Conservation (phyloP, 2,797 vertebrate genomes). For the Microctenopoma lineatum region DNA sequence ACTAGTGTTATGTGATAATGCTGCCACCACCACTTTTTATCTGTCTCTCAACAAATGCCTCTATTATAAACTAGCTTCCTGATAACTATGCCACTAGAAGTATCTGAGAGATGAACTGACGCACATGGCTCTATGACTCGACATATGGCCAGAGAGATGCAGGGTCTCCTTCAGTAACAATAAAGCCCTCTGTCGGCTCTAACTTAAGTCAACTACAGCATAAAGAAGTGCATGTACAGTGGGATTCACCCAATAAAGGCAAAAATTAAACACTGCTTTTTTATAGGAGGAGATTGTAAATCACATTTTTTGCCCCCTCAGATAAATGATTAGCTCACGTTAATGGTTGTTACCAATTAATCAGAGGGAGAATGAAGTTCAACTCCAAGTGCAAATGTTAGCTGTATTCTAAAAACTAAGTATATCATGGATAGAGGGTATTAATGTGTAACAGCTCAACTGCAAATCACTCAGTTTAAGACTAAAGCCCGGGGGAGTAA, state of each 20-base stretch:
- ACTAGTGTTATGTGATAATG: conserved; percentile 29
- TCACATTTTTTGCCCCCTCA: not conserved
- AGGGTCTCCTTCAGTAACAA: conserved; percentile 31
- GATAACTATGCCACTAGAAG: conserved; percentile 22
- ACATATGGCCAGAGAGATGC: conserved; percentile 50
- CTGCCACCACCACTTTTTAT: conserved; percentile 15
- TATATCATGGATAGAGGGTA: conserved; percentile 30
- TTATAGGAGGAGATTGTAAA: conserved; percentile 5
- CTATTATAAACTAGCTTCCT: conserved; percentile 26
- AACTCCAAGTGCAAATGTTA: conserved; percentile 74
- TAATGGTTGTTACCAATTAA: conserved; percentile 19
- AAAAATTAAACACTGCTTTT: conserved; percentile 16
- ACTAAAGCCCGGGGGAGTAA: conserved; percentile 43
- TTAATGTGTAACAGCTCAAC: conserved; percentile 27
- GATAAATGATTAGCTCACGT: conserved; percentile 2
- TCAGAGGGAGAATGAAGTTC: conserved; percentile 26
- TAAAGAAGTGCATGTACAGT: conserved; percentile 35
- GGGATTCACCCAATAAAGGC: conserved; percentile 26
- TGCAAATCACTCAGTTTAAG: conserved; percentile 37
- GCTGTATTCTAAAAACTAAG: conserved; percentile 59
- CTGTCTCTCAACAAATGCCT: conserved; percentile 12
- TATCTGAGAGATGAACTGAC: conserved; percentile 23
- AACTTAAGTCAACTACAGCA: conserved; percentile 16
- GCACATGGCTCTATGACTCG: conserved; percentile 1
- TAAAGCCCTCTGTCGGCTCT: conserved; percentile 26